Percentiles rank a stretch among this genome's conserved stretches.
These are phyloP conservation scores for Columba janthina DNA, from an alignment of 2,113 vertebrate genomes.

Conservation along the genomic window DNA sequence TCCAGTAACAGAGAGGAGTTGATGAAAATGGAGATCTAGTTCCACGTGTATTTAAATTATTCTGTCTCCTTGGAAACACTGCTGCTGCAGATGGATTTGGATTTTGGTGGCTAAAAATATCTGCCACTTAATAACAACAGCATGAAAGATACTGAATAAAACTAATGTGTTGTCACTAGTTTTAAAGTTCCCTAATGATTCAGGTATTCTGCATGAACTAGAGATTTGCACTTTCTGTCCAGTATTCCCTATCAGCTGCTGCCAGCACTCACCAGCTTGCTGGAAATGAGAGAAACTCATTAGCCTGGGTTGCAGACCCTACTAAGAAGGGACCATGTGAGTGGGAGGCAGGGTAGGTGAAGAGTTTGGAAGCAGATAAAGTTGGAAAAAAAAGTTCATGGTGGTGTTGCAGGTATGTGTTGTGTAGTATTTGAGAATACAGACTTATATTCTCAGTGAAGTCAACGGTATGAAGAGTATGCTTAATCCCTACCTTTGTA, in stretches of 20 bases:
- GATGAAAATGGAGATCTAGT: constrained; percentile 79
- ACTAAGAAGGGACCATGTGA: neutral
- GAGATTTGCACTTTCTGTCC: constrained; percentile 63
- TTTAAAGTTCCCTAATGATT: constrained; percentile 72
- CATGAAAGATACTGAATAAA: constrained; percentile 71
- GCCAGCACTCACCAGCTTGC: constrained; percentile 13
- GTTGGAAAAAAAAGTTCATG: neutral
- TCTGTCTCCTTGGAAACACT: constrained; percentile 82
- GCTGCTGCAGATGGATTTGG: constrained; percentile 79
- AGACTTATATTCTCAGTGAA: neutral
- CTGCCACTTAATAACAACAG: constrained; percentile 72
- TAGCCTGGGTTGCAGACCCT: constrained; percentile 48
- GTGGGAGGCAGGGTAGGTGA: neutral
- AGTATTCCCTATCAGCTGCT: constrained; percentile 47
- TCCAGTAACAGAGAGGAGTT: constrained; percentile 69
- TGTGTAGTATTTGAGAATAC: neutral
- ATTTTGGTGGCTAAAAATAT: constrained; percentile 81
- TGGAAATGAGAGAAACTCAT: constrained; percentile 48
- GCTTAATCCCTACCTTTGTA: neutral
- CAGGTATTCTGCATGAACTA: constrained; percentile 56
- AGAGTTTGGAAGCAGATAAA: neutral
- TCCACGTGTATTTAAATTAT: constrained; percentile 83
- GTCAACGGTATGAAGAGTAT: neutral
- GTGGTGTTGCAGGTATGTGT: neutral
- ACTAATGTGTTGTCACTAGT: constrained; percentile 55